phyloP scores from a whole-genome alignment of 2,888 invertebrate genomes.

The Leptopilina drosophilae region DNA sequence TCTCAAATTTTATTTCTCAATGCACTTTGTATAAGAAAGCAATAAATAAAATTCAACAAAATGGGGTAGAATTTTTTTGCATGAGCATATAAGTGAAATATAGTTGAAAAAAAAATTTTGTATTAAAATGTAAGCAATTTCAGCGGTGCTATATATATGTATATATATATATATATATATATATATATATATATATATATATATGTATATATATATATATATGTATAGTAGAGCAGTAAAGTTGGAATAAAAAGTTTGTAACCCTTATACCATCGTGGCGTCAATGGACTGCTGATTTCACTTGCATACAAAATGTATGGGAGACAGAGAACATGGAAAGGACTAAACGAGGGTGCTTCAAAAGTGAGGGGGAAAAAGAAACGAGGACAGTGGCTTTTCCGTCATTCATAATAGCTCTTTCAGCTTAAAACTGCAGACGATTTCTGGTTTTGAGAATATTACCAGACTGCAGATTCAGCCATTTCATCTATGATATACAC shows the following conservation, averaged over 20 bases:
- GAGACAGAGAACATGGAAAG: conserved; percentile 9
- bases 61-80: no score
- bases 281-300: conserved; percentile 30
- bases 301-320: not conserved
- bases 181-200: no score
- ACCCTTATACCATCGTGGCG: not conserved
- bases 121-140: not conserved
- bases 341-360: conserved; percentile 29
- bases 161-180: no score
- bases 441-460: conserved; percentile 29
- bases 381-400: conserved; percentile 12
- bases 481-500: conserved; percentile 25
- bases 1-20: no score
- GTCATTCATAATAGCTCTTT: conserved; percentile 32
- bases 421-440: conserved; percentile 24
- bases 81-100: no score
- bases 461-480: conserved; percentile 24
- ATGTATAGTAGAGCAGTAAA: not conserved
- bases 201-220: no score
- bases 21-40: no score
- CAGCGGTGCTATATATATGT: no score
- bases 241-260: conserved; percentile 10
- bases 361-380: conserved; percentile 6
- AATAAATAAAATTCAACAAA: no score
- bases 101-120: not conserved